Base-by-base conservation (phyloP, 2,797 vertebrate genomes). In the Momotus momota region DNA sequence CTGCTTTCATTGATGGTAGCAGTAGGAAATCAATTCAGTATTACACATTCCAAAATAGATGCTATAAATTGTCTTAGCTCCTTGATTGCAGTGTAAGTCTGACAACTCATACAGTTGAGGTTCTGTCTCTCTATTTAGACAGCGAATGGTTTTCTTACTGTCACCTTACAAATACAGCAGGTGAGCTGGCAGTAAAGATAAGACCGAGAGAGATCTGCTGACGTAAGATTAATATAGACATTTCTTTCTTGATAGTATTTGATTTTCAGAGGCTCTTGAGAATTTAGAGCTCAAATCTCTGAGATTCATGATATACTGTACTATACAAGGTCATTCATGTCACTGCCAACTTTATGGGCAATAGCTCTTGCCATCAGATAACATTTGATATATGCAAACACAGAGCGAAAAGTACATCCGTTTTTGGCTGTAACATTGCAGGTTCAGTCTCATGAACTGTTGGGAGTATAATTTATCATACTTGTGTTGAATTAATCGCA, bases 251-350 rank as follows among this genome's bases (percentile, higher is more conserved):
- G 31, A 61, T 61, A 71, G 29, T 27, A 33, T 91, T 94, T 79
- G 91, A 94, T 94, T 93, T 96, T 84, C 73, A 84, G 65, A 88
- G 45, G 26, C 62, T 81, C 64, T 66, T 45, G 70, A 84, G 82
- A 94, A 81, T 88, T 75, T 60, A 75, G 35, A 70, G 85, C 41
- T 90, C 35, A 81, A 14, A 58, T 79, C 51, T 74, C 57, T 62
- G 61, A 41, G 65, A 92, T 70, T 72, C 61, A 35, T 91, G 62
- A 72, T 81, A 27, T n/a, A 18, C 73, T 81, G 31, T 70, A 52
- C 70, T 67, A 25, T 54, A 46, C 55, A 81, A 95, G 82, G 94
- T 94, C 90, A 79, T 43, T 77, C 70, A 38, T 60, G 73, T 71
- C 90, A 84, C 73, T 49, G 66, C 51, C 49, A 73, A 45, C 86